phyloP scores from a whole-genome alignment of 1,140 invertebrate genomes.

The Drosophila ficusphila region DNA sequence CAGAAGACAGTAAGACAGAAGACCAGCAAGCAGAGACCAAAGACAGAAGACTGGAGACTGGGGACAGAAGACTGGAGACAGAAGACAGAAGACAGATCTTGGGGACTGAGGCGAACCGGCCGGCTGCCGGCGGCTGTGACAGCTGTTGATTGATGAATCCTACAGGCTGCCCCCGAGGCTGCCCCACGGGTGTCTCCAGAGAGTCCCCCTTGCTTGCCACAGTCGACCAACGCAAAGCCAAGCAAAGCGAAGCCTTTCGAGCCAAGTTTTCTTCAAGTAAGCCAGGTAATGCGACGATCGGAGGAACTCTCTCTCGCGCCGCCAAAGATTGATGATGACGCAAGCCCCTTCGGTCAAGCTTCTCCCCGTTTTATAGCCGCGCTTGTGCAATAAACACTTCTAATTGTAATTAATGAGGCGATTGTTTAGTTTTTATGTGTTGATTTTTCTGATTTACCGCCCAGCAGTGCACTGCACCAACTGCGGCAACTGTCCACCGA shows the following conservation, averaged over 20 bases:
- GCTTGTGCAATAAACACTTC: constrained; percentile 81
- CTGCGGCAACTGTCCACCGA: constrained; percentile 38
- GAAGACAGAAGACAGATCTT: constrained; percentile 7
- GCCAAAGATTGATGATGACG: constrained; percentile 74
- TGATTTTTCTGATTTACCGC: constrained; percentile 78
- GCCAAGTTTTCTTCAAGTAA: too few species aligned
- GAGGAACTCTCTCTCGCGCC: constrained; percentile 24
- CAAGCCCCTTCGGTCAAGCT: constrained; percentile 55
- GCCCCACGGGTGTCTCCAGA: constrained; percentile 32
- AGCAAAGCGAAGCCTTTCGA: neutral
- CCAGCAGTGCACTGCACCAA: constrained; percentile 14
- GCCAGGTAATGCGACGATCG: too few species aligned
- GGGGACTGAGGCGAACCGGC: constrained; percentile 46
- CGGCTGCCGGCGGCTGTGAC: constrained; percentile 69
- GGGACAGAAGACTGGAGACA: constrained; percentile 6
- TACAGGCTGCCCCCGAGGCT: constrained; percentile 63
- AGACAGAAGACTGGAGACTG: constrained; percentile 2
- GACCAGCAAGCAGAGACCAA: too few species aligned
- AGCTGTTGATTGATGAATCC: constrained; percentile 82
- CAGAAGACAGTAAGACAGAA: neutral
- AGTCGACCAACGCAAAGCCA: too few species aligned
- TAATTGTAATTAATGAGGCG: constrained; percentile 83
- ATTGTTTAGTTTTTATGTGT: constrained; percentile 82
- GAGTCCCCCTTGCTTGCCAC: too few species aligned
- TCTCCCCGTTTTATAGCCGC: constrained; percentile 65